Base-by-base conservation (phyloP, 2,888 invertebrate species). In the Troides oblongomaculatus region DNA sequence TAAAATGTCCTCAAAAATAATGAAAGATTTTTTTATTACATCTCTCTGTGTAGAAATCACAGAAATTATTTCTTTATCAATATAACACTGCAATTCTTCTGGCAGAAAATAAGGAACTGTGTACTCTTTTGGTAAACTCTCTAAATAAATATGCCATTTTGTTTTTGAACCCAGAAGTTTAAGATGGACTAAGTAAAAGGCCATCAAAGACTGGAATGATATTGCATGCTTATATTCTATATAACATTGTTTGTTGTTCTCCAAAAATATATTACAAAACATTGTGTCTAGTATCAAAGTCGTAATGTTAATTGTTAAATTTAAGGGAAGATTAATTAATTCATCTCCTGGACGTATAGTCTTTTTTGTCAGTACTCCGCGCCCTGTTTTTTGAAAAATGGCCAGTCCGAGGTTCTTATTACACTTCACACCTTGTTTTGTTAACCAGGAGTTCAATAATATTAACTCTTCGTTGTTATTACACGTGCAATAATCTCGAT, bases 131-230 rank as follows among this genome's bases (percentile, higher is more conserved):
- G 97, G 97, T 74, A 97, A 89, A 72, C 95, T 94, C 73, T 94
- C 87, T 68, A 97, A 85, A 80, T 97, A 97, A 63, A 93, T 83
- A 77, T 87, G 84, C 94, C 95, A 96, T 66, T 86, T 84, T 0
- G 95, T 95, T 30, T 87, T 75, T 12, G 78, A 76, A 56, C 85
- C 88, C 78, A 94, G 91, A 77, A 95, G 93, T 76, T 90, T 94
- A 81, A 97, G 95, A 82, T 94, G 94, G 59, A 95, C 83, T 53
- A 98, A 84, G 88, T 96, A 98, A 72, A 96, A 88, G 7, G 96
- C 94, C 75, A 98, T 85, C 36, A 97, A 86, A 72, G 96, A 94
- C 78, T 97, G 97, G 75, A 96, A 95, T 70, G 94, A 88, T 70
- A 95, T 82, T 59, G 84, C 82, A 77, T 82, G 74, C 74, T 85